Evolutionary conservation across 1,140 invertebrate species (phyloP).

Genomic region (Apocrypta bakeri): DNA sequence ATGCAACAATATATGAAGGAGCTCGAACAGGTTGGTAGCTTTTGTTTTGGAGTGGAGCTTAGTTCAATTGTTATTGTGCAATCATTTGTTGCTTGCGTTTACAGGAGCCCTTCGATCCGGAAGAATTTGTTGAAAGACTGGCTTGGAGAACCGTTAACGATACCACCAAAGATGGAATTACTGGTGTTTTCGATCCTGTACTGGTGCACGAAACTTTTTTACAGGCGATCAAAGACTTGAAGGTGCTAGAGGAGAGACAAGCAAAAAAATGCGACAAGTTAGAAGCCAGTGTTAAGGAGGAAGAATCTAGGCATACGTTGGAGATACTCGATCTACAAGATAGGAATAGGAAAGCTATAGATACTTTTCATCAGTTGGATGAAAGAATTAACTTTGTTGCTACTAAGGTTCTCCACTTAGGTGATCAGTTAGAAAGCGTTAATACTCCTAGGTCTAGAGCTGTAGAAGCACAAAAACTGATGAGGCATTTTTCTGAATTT

Average conservation of each 20-base stretch:
- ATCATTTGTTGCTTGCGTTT: slow-evolving; percentile 14
- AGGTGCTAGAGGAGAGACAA: slow-evolving; percentile 88
- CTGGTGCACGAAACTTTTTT: slow-evolving; percentile 93
- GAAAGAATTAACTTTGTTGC: slow-evolving; percentile 97
- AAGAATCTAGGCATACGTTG: slow-evolving; percentile 88
- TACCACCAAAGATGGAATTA: slow-evolving; percentile 79
- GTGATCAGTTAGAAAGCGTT: slow-evolving; percentile 97
- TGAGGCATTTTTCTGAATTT: slow-evolving; percentile 96
- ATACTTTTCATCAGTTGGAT: slow-evolving; percentile 93
- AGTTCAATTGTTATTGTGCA: background rate
- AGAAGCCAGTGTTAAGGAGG: slow-evolving; percentile 88
- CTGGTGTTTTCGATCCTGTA: slow-evolving; percentile 83
- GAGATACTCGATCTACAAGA: slow-evolving; percentile 90
- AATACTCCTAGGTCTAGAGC: slow-evolving; percentile 95
- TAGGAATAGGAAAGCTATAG: slow-evolving; percentile 90
- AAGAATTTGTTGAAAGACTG: slow-evolving; percentile 97
- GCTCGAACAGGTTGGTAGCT: slow-evolving; percentile 81
- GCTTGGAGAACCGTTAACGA: slow-evolving; percentile 94
- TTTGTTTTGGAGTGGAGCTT: background rate
- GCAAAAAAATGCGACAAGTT: slow-evolving; percentile 91
- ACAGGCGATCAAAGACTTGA: slow-evolving; percentile 89
- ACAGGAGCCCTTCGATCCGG: slow-evolving; percentile 96
- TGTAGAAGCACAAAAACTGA: slow-evolving; percentile 94
- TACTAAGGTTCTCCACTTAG: slow-evolving; percentile 97
- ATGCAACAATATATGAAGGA: slow-evolving; percentile 90